These are phyloP conservation scores for Eubasilissa regina DNA, from an alignment of 1,140 invertebrate species.

Conservation along the genomic window DNA sequence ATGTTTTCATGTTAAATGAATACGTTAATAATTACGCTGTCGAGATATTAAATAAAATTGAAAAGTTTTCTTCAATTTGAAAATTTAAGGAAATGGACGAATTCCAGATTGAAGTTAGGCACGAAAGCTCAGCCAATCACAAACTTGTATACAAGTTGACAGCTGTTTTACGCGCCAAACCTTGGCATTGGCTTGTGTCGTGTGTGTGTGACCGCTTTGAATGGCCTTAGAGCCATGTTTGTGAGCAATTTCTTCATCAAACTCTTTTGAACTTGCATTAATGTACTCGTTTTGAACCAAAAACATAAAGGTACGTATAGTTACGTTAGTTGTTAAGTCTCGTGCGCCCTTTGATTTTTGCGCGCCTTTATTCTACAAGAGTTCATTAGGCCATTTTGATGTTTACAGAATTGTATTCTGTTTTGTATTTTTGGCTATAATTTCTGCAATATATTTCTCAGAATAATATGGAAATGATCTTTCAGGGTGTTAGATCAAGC, in stretches of 20 bases:
- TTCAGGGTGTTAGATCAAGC: neutral
- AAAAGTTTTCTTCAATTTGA: slow-evolving; percentile 24
- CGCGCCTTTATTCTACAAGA: slow-evolving; percentile 12
- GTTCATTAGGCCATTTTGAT: slow-evolving; percentile 16
- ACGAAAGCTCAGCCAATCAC: slow-evolving; percentile 33
- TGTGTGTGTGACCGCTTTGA: neutral
- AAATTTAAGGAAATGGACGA: slow-evolving; percentile 31
- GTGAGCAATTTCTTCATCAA: neutral
- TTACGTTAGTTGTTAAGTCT: neutral
- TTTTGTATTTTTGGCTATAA: neutral
- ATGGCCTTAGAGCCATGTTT: neutral
- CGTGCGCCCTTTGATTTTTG: neutral
- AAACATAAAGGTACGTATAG: neutral
- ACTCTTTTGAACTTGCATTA: neutral
- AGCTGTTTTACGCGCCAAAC: slow-evolving; percentile 51
- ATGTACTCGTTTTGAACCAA: neutral
- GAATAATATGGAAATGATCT: neutral
- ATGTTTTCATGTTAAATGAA: too few species aligned
- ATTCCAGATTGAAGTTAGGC: slow-evolving; percentile 18
- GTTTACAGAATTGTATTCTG: slow-evolving; percentile 6
- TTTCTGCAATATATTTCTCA: slow-evolving; percentile 5
- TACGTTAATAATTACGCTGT: too few species aligned
- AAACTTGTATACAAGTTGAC: slow-evolving; percentile 45
- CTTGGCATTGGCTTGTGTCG: slow-evolving; percentile 34
- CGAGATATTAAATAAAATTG: too few species aligned